Conservation (phyloP, 2,113 vertebrate genomes). For the Grallaria varia region DNA sequence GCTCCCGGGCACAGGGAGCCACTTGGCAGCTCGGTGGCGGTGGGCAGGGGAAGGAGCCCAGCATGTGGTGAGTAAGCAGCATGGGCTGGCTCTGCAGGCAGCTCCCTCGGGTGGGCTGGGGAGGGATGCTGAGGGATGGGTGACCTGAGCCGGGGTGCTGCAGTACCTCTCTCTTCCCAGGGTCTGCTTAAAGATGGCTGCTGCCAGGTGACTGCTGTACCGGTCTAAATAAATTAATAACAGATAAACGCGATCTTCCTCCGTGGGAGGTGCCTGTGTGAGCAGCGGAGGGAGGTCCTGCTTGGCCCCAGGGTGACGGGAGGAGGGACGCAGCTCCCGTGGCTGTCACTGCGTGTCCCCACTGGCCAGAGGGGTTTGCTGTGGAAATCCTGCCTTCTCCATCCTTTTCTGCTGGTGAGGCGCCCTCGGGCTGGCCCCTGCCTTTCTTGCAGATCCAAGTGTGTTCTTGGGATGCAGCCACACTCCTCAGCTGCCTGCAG, state of each 20-base stretch:
- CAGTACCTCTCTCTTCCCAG: neutral
- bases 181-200: neutral
- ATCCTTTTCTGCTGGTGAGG: neutral
- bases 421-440: neutral
- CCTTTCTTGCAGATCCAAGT: neutral
- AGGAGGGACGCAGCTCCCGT: neutral
- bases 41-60: neutral
- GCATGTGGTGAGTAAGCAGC: neutral
- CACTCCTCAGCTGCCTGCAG: neutral
- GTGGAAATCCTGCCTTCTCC: neutral
- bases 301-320: neutral
- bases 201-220: neutral
- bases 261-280: neutral
- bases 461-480: neutral
- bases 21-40: neutral
- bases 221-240: neutral
- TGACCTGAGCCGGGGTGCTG: neutral
- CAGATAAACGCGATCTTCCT: neutral
- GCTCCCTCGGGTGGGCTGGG: fast-evolving
- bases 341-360: neutral
- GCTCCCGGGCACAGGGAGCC: neutral
- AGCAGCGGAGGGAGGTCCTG: neutral
- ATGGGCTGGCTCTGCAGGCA: neutral
- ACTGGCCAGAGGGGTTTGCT: fast-evolving
- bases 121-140: neutral